These are phyloP conservation scores for Leucoraja erinaceus DNA, from an alignment of 2,113 vertebrate genomes.

Conservation along the genomic window DNA sequence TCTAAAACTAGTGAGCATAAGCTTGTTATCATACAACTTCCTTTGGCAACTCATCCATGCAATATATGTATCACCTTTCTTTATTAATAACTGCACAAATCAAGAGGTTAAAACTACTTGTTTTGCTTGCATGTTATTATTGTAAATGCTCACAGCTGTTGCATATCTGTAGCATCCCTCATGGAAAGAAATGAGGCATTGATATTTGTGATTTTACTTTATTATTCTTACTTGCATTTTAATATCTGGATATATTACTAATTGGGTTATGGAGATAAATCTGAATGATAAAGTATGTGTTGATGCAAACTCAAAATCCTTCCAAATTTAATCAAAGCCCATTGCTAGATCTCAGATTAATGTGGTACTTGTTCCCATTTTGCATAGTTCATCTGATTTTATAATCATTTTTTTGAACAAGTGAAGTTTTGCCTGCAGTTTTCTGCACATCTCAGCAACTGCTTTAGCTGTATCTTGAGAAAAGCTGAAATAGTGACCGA, in stretches of 20 bases:
- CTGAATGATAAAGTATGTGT: neutral
- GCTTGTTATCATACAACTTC: too few species aligned
- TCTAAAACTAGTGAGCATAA: too few species aligned
- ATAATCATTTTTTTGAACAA: neutral
- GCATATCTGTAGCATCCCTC: neutral
- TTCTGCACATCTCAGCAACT: neutral
- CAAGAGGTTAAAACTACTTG: neutral
- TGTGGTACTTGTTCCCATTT: neutral
- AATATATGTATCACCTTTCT: neutral
- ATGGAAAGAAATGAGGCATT: neutral
- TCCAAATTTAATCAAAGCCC: neutral
- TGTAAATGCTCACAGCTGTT: neutral
- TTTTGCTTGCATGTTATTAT: neutral
- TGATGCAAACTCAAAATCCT: neutral
- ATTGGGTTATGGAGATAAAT: neutral
- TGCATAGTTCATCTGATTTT: neutral
- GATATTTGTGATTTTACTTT: neutral
- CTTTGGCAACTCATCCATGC: too few species aligned
- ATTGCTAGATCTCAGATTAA: neutral
- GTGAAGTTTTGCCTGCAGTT: neutral
- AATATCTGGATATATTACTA: neutral
- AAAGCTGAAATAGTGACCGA: neutral
- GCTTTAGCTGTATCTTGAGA: neutral
- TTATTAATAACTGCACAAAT: neutral
- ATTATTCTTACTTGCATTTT: conserved; percentile 11